Percentiles rank a stretch among this genome's conserved stretches.
Conservation (phyloP, 2,797 vertebrate genomes). For the Thripadectes ignobilis region DNA sequence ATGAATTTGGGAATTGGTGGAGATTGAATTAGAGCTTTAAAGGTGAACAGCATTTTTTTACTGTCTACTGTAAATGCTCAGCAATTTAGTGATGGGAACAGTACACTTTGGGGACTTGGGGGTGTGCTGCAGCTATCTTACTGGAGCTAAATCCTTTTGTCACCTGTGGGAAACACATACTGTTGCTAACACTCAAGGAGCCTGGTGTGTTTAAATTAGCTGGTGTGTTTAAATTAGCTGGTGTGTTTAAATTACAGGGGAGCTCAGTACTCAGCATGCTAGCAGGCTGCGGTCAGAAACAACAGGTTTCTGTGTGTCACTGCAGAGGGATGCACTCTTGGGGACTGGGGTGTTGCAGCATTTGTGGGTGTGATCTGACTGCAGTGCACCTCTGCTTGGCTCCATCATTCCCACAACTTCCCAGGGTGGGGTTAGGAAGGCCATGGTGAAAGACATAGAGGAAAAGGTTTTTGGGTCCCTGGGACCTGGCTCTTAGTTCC, state of each 20-base stretch:
- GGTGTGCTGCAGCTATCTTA: not conserved
- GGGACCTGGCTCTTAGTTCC: not conserved
- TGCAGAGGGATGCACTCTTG: not conserved
- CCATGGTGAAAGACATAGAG: not conserved
- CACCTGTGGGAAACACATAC: not conserved
- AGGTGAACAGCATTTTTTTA: not conserved
- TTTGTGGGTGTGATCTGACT: not conserved
- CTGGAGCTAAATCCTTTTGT: not conserved
- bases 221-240: not conserved
- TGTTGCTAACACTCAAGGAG: not conserved
- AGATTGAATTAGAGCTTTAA: not conserved
- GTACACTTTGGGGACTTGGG: not conserved
- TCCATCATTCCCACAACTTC: not conserved
- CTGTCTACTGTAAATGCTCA: not conserved
- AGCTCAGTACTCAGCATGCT: not conserved
- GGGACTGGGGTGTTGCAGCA: not conserved
- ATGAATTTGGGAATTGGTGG: not conserved
- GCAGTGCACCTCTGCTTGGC: accelerated
- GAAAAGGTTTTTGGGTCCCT: not conserved
- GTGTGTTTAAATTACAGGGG: not conserved
- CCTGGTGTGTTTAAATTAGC: not conserved
- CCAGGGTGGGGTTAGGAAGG: not conserved
- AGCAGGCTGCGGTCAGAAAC: not conserved
- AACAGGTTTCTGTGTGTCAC: not conserved
- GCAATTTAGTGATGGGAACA: not conserved